These are phyloP conservation scores for Thera britannica DNA, from an alignment of 2,888 invertebrate species.

Conservation along the genomic window DNA sequence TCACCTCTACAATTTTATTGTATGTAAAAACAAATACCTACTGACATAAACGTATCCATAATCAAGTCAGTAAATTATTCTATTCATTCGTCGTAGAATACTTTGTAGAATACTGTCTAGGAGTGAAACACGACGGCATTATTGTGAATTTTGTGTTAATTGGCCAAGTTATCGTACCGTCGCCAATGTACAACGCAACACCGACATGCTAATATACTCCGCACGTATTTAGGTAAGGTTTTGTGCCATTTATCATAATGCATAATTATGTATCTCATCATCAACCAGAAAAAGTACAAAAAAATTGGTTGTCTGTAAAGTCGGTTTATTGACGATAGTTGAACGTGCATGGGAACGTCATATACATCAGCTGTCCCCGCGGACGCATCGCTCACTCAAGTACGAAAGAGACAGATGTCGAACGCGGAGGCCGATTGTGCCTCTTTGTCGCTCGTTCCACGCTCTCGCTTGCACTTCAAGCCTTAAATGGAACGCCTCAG, in stretches of 20 bases:
- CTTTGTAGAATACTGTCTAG: background rate
- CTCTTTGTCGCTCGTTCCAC: no score
- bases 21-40: no score
- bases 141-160: slow-evolving; percentile 44
- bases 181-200: slow-evolving; percentile 30
- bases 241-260: slow-evolving; percentile 37
- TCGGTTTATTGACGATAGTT: no score
- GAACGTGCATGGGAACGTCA: no score
- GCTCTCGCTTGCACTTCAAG: no score
- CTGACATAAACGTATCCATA: background rate
- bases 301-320: background rate
- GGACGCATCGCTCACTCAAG: no score
- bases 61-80: background rate
- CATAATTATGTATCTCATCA: background rate
- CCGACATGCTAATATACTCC: slow-evolving; percentile 46
- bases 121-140: slow-evolving; percentile 29
- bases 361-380: no score
- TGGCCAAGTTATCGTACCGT: slow-evolving; percentile 42
- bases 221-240: slow-evolving; percentile 48
- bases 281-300: background rate
- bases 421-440: no score
- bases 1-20: no score
- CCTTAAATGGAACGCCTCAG: no score
- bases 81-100: background rate
- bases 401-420: no score